Evolutionary conservation across 2,888 invertebrate species (phyloP), one percentile per base, ranked within the genome.

Genomic region (Endomychus coccineus): DNA sequence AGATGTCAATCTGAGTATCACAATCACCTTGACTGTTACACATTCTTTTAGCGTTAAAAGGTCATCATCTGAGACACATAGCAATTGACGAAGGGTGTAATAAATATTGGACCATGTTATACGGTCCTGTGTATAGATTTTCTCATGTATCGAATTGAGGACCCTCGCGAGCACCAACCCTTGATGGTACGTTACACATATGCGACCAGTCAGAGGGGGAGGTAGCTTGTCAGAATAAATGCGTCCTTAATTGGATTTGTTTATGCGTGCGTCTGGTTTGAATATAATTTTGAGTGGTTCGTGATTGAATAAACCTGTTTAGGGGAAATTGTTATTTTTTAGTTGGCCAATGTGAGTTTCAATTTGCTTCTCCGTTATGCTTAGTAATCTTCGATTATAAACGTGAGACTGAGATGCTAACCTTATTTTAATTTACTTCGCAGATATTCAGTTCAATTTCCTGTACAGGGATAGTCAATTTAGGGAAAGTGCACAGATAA

Each of bases 171-270:
- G n/a, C n/a, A 16, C 17, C 9, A 21, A 23, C 15, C 32, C 32
- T 22, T 27, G 31, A 16, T 22, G 25, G 25, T 25, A 30, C 43
- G 49, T 47, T 49, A 50, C 51, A 58, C 58, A 58, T 58, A 58
- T 58, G 58, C 55, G 56, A 56, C 56, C 57, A 55, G 56, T 54
- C 54, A 55, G 51, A 56, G 47, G 50, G 52, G 59, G 55, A 54
- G 55, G 49, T 46, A 48, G 54, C 57, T 55, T 60, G 59, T 59
- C 59, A 60, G 58, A 58, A 60, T 60, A 61, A 61, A 63, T 63
- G 60, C 60, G 56, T 52, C 56, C 59, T 61, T 63, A 63, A 63
- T 63, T 63, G 62, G 62, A 62, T 63, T 62, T 62, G 61, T 62
- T 61, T 62, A 61, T 60, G 60, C 59, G 57, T 54, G 59, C 54